Conservation (phyloP, 64 coral and sea anemone genomes). For the Actinia equina region DNA sequence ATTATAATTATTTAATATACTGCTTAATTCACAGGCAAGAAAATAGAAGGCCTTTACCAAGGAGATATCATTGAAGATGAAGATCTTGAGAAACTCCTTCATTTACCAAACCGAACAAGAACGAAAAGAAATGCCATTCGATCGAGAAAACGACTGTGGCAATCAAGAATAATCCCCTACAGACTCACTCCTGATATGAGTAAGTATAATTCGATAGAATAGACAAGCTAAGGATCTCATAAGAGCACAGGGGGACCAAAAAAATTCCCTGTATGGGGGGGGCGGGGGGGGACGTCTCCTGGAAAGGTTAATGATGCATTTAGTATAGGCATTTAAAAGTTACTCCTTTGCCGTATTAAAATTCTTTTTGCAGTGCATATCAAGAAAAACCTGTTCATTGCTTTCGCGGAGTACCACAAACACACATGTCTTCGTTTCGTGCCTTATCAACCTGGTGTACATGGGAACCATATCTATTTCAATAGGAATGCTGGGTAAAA, state of each 20-base stretch:
- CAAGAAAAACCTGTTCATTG: constrained; percentile 39
- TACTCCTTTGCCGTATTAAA: too few relatives aligned
- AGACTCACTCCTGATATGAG: constrained; percentile 9
- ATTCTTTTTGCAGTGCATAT: constrained; percentile 34
- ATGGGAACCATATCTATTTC: constrained; percentile 65
- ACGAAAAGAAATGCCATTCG: constrained; percentile 27
- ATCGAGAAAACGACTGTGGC: constrained; percentile 29
- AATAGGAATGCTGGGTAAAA: constrained; percentile 22
- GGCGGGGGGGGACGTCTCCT: too few relatives aligned
- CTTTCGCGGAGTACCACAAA: constrained; percentile 22
- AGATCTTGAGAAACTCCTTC: constrained; percentile 23
- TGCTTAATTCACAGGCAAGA: background rate
- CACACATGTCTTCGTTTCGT: constrained; percentile 62
- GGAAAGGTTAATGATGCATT: too few relatives aligned
- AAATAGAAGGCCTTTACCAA: constrained; percentile 22
- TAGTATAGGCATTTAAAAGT: too few relatives aligned
- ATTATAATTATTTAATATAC: too few relatives aligned
- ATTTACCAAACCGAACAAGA: background rate
- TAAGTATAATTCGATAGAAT: background rate
- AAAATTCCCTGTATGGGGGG: too few relatives aligned
- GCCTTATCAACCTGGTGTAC: constrained; percentile 23
- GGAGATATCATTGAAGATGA: constrained; percentile 33
- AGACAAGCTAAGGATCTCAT: too few relatives aligned
- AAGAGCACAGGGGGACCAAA: too few relatives aligned
- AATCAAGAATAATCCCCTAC: constrained; percentile 32